Evolutionary conservation across 2,888 invertebrate species (phyloP).

Genomic region (Sthenelais limicola): DNA sequence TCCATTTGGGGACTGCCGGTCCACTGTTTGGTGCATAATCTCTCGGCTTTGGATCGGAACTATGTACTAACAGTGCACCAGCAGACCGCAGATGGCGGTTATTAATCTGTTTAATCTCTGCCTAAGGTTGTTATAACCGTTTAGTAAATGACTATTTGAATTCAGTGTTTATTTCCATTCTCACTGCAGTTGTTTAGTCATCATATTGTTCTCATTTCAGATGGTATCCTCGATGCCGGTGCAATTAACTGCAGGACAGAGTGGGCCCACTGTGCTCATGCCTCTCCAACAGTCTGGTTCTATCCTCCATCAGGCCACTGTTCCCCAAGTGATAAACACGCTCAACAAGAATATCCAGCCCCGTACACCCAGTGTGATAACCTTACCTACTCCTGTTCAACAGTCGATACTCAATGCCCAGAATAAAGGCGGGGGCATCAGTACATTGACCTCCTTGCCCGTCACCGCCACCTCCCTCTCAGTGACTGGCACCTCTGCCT

Average conservation of each 20-base stretch:
- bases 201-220: background rate
- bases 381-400: constrained; percentile 8
- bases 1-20: too few relatives aligned
- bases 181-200: too few relatives aligned
- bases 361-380: constrained; percentile 7
- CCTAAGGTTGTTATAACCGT: too few relatives aligned
- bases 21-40: too few relatives aligned
- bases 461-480: constrained; percentile 5
- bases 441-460: background rate
- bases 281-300: constrained; percentile 33
- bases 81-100: too few relatives aligned
- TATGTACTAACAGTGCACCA: too few relatives aligned
- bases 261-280: constrained; percentile 34
- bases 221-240: constrained; percentile 24
- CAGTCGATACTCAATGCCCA: background rate
- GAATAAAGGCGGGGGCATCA: constrained; percentile 1
- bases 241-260: constrained; percentile 20
- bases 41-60: too few relatives aligned
- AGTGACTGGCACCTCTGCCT: background rate
- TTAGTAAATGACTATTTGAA: too few relatives aligned
- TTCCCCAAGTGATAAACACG: constrained; percentile 26
- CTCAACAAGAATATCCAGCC: constrained; percentile 32
- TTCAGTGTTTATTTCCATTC: too few relatives aligned
- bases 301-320: constrained; percentile 6
- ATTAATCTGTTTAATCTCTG: too few relatives aligned